Evolutionary conservation across 2,888 invertebrate species (phyloP).

Genomic region (Idaea aversata): DNA sequence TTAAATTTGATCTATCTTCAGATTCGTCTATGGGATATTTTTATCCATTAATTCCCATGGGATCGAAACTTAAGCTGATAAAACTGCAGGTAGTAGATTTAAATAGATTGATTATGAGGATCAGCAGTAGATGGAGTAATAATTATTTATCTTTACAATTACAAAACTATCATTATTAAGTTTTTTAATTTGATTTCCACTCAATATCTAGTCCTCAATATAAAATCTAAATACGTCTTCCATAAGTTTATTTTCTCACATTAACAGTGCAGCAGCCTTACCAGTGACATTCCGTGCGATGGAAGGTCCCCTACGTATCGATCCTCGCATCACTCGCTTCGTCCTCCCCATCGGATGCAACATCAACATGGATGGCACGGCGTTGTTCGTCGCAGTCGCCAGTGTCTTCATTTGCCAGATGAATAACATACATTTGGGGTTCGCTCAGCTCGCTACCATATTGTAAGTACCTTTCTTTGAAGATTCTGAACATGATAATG

Average conservation of each 20-base stretch:
- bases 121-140: no score
- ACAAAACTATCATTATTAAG: no score
- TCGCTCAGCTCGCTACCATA: slow-evolving; percentile 92
- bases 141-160: no score
- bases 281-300: slow-evolving; percentile 93
- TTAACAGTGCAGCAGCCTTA: slow-evolving; percentile 89
- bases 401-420: slow-evolving; percentile 95
- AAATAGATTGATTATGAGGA: no score
- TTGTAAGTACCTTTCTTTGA: slow-evolving; percentile 80
- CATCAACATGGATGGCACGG: slow-evolving; percentile 96
- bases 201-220: no score
- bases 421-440: slow-evolving; percentile 88
- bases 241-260: not conserved
- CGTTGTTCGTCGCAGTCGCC: slow-evolving; percentile 92
- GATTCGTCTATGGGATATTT: no score
- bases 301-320: slow-evolving; percentile 90
- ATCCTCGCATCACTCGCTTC: slow-evolving; percentile 91
- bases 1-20: no score
- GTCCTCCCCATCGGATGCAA: slow-evolving; percentile 95
- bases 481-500: not conserved
- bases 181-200: no score
- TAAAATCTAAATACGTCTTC: not conserved
- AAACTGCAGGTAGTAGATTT: no score
- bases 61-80: no score
- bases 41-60: no score